A percentile compares a stretch with the other conserved stretches of the same genome.
These are phyloP conservation scores for Phengaris arion DNA, from an alignment of 2,888 invertebrate genomes.

Conservation along the genomic window DNA sequence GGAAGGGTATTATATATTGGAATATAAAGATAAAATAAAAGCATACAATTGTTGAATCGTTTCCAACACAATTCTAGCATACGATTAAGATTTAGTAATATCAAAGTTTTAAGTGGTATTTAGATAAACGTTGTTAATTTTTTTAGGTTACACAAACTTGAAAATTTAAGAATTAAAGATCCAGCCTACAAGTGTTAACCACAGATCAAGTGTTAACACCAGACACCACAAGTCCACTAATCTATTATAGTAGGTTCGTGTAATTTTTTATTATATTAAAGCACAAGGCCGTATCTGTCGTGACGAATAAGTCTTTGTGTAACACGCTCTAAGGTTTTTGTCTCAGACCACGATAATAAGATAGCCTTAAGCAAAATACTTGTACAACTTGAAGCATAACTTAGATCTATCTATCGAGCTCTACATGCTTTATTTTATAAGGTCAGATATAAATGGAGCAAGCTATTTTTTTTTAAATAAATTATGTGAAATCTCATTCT, in stretches of 20 bases:
- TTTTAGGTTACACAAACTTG: no score
- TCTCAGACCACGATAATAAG: constrained; percentile 14
- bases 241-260: neutral
- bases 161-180: no score
- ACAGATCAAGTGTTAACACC: neutral
- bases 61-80: no score
- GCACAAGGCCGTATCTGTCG: constrained; percentile 7
- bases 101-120: no score
- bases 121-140: no score
- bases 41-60: no score
- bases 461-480: neutral
- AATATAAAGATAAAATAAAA: neutral
- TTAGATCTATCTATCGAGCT: neutral
- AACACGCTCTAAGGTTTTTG: constrained; percentile 23
- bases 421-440: constrained; percentile 6
- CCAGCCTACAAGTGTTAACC: neutral
- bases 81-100: no score
- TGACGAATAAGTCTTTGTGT: constrained; percentile 19
- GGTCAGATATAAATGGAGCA: constrained; percentile 10
- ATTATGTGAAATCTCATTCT: neutral
- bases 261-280: constrained; percentile 16
- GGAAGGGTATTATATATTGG: neutral
- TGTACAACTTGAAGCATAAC: neutral
- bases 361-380: constrained; percentile 9
- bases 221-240: neutral